Evolutionary conservation across 2,888 invertebrate genomes (phyloP).

Genomic region (Caenorhabditis sp.): DNA sequence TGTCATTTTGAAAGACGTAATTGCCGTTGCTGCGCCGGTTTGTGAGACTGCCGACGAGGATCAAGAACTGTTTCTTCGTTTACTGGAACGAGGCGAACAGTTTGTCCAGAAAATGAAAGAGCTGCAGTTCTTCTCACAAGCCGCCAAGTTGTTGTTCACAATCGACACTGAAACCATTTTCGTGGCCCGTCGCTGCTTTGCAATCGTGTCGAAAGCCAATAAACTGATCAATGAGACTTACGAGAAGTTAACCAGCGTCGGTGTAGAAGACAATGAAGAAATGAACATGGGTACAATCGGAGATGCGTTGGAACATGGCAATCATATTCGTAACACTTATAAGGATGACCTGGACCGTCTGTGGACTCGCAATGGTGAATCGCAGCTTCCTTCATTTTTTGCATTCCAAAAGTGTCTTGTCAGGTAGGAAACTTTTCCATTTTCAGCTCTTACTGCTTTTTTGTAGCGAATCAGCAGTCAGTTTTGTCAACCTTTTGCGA

Average conservation of each 20-base stretch:
- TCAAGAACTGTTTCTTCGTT: conserved; percentile 32
- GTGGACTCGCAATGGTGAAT: conserved; percentile 38
- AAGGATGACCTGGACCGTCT: conserved; percentile 31
- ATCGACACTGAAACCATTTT: conserved; percentile 65
- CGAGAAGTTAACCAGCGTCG: conserved; percentile 65
- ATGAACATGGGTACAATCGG: conserved; percentile 29
- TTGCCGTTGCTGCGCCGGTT: conserved; percentile 63
- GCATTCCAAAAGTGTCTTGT: conserved; percentile 59
- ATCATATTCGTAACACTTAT: conserved; percentile 7
- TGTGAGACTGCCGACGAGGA: conserved; percentile 48
- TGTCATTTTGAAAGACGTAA: conserved; percentile 53
- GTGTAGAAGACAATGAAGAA: conserved; percentile 31
- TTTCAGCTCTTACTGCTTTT: no score
- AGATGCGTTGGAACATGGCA: conserved; percentile 10
- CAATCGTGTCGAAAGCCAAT: conserved; percentile 73
- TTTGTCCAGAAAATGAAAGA: conserved; percentile 55
- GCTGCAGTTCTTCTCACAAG: conserved; percentile 56
- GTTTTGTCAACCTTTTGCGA: conserved; percentile 71
- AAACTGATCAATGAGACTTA: conserved; percentile 73
- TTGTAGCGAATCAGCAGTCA: conserved; percentile 71
- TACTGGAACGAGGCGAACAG: conserved; percentile 34
- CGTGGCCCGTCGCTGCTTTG: conserved; percentile 76
- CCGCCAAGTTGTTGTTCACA: conserved; percentile 49
- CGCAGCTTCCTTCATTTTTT: conserved; percentile 49
- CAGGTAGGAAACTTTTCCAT: conserved; percentile 18